Base-by-base conservation (phyloP, 1,140 invertebrate genomes). In the Notospermus geniculatus region DNA sequence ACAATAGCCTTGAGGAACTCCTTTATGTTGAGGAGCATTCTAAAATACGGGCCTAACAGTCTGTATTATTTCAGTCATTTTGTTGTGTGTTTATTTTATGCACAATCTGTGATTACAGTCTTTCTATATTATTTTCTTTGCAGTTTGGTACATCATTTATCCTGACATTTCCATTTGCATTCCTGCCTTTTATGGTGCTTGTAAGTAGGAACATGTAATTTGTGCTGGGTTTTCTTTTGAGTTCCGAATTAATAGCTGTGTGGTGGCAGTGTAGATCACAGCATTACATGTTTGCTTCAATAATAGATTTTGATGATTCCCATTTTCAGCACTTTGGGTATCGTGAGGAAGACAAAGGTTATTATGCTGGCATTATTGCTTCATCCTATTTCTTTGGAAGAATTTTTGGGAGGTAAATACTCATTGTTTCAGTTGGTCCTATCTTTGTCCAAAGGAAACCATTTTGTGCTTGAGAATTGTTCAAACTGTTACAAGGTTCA, bases 181-280 rank as follows among this genome's bases (percentile, higher is more conserved):
- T 78, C 57, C 64, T 78, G 13, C 76, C 76, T 45, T 73, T 76
- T 59, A 78, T 78, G 76, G 63, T 78, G 19, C 43, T 71, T 69
- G 76, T 78, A 72, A 70, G 76, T 65, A 30, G 11, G 19, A 43
- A 43, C 11, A 13, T 13, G 39, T 19, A 13, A 11, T 23, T 27
- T 9, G 19, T 25, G 19, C 53, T 53, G 22, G 1, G 9, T 15
- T 56, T 17, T 30, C 30, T 56, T 30, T 43, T 11, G 19, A 43
- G 19, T 43, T 19, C 11, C 19, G 39, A 13, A 43, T 43, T 43
- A 11, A 43, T n/a, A n/a, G n/a, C n/a, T n/a, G n/a, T n/a, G n/a
- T n/a, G n/a, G n/a, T n/a, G n/a, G n/a, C n/a, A n/a, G n/a, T n/a
- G n/a, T n/a, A n/a, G n/a, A n/a, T n/a, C n/a, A n/a, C n/a, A n/a